Evolutionary conservation across 2,113 vertebrate species (phyloP).

Genomic region (Todiramphus saurophagus): DNA sequence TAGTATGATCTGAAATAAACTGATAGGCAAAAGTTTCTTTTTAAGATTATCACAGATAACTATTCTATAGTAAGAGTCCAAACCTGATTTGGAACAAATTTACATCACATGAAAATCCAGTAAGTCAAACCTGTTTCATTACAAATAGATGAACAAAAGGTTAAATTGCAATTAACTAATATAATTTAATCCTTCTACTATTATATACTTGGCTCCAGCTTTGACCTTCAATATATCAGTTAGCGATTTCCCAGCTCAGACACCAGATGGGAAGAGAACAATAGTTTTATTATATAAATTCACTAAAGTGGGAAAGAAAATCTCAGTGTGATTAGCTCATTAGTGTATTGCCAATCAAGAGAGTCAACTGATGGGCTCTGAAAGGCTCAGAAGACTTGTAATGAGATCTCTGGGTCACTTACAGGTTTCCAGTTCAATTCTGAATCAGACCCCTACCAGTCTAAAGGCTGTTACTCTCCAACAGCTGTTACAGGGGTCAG

Average conservation of each 20-base stretch:
- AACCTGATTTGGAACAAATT: background rate
- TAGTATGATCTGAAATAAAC: background rate
- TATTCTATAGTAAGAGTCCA: background rate
- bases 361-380: constrained; percentile 1
- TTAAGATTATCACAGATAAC: background rate
- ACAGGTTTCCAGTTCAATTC: background rate
- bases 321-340: constrained; percentile 42
- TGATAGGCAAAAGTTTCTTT: background rate
- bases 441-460: background rate
- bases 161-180: constrained; percentile 40
- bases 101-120: background rate
- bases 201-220: background rate
- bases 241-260: constrained; percentile 40
- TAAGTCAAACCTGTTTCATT: background rate
- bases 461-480: background rate
- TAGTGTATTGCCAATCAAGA: constrained; percentile 29
- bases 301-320: constrained; percentile 33
- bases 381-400: background rate
- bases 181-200: constrained; percentile 23
- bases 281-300: constrained; percentile 41
- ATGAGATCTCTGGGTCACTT: constrained; percentile 4
- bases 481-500: background rate
- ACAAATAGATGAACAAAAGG: background rate
- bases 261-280: constrained; percentile 66
- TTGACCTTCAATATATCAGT: constrained; percentile 21